Evolutionary conservation across 2,888 invertebrate genomes (phyloP).

Genomic region (Tetanocera ferruginea): DNA sequence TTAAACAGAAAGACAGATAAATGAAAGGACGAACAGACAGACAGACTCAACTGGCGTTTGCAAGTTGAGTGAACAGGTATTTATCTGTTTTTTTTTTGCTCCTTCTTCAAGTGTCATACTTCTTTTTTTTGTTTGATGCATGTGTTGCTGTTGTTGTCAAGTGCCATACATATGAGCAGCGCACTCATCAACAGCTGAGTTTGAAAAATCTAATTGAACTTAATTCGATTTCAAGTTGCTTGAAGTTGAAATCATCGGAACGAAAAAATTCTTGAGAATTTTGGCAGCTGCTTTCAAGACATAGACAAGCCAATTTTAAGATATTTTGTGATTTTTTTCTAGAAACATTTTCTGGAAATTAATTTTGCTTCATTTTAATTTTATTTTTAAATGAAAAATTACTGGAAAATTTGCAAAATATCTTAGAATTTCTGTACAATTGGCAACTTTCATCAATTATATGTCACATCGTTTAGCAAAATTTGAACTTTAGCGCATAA

Average conservation of each 20-base stretch:
- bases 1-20: neutral
- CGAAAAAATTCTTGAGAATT: neutral
- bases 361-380: too few species aligned
- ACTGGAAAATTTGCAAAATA: too few species aligned
- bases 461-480: too few species aligned
- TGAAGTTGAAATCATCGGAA: neutral
- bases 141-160: constrained; percentile 7
- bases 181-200: constrained; percentile 13
- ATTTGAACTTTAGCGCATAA: too few species aligned
- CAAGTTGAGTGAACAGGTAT: neutral
- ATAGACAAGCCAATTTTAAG: too few species aligned
- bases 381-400: too few species aligned
- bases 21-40: neutral
- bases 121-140: neutral
- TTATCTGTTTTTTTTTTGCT: neutral
- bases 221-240: constrained; percentile 49
- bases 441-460: too few species aligned
- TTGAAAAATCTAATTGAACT: constrained; percentile 50
- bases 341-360: too few species aligned
- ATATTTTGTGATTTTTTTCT: too few species aligned
- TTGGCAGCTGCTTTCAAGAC: neutral
- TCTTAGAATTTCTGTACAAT: too few species aligned
- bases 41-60: neutral
- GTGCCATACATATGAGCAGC: constrained; percentile 7
- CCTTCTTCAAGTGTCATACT: neutral